Conservation (phyloP, 2,888 invertebrate genomes). For the Rutpela maculata region DNA sequence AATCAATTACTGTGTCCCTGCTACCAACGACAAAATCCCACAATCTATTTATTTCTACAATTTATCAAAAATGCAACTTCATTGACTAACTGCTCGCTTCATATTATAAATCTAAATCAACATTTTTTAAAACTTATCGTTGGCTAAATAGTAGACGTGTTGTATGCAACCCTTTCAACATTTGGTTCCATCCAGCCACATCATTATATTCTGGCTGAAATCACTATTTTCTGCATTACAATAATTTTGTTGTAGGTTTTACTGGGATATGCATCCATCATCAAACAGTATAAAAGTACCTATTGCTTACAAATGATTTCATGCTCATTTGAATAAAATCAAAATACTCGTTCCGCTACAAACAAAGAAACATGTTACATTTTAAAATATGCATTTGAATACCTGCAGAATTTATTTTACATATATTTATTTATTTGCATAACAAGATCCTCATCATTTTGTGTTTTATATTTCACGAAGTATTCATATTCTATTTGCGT, state of each 20-base stretch:
- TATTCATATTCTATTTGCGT: constrained; percentile 43
- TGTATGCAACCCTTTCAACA: no score
- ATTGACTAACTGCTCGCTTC: no score
- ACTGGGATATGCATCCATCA: neutral
- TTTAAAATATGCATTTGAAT: constrained; percentile 22
- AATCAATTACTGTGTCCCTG: no score
- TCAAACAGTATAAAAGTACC: neutral
- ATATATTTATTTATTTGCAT: constrained; percentile 40
- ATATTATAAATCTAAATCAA: no score
- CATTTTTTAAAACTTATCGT: no score
- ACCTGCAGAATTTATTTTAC: constrained; percentile 32
- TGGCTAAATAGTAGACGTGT: no score
- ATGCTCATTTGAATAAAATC: neutral
- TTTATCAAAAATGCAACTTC: no score
- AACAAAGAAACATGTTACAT: constrained; percentile 12
- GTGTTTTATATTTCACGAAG: constrained; percentile 27
- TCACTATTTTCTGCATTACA: neutral
- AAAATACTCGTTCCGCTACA: constrained; percentile 2
- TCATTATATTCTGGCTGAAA: no score
- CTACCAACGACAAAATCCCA: no score
- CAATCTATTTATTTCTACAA: no score
- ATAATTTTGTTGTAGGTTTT: neutral
- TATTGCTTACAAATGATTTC: constrained; percentile 8
- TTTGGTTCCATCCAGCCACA: no score
- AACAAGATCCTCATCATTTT: constrained; percentile 33